Conservation (phyloP, 2,888 invertebrate genomes). For the Baronia brevicornis region DNA sequence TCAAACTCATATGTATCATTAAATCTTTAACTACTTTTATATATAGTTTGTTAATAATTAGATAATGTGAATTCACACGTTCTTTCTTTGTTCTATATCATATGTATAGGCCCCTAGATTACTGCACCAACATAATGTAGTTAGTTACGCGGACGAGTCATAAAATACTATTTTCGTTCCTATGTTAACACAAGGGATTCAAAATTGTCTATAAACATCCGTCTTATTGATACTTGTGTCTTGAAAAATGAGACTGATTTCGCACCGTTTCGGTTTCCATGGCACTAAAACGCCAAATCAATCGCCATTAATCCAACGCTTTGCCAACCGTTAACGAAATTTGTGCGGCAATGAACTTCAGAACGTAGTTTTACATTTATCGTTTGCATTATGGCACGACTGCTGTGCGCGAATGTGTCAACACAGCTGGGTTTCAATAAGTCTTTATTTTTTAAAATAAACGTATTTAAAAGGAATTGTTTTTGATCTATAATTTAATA, state of each 20-base stretch:
- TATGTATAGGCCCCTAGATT: too few species aligned
- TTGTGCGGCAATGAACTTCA: neutral
- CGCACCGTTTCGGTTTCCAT: constrained; percentile 1
- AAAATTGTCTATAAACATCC: constrained; percentile 29
- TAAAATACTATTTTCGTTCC: constrained; percentile 25
- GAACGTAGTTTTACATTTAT: neutral
- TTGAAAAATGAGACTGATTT: constrained; percentile 3
- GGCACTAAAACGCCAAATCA: constrained; percentile 2
- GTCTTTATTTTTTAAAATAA: too few species aligned
- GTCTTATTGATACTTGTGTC: constrained; percentile 11
- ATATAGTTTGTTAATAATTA: too few species aligned
- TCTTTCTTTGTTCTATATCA: too few species aligned
- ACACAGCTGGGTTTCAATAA: too few species aligned
- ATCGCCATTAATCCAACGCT: constrained; percentile 3
- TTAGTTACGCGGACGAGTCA: constrained; percentile 9
- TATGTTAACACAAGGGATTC: constrained; percentile 20
- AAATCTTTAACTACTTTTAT: too few species aligned
- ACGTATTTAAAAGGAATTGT: too few species aligned
- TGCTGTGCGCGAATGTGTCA: too few species aligned
- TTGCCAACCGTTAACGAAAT: constrained; percentile 1
- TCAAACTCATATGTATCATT: too few species aligned
- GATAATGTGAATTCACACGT: too few species aligned
- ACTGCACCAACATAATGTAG: neutral
- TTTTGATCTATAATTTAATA: constrained; percentile 7
- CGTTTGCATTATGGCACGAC: neutral